Evolutionary conservation across 2,888 invertebrate genomes (phyloP).

Genomic region (Halictus quadricinctus): DNA sequence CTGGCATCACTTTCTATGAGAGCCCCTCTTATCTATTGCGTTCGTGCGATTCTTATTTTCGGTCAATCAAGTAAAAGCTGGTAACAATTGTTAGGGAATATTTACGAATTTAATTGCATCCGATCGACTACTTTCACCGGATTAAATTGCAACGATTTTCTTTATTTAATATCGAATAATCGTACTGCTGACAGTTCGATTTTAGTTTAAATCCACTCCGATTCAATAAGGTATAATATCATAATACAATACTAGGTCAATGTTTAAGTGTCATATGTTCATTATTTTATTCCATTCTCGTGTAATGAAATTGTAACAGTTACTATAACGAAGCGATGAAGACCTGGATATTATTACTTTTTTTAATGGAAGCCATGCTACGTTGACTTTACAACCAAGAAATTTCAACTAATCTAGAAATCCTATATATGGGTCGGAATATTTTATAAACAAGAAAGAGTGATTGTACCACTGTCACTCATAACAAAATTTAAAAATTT

Average conservation of each 20-base stretch:
- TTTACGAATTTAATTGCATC: constrained; percentile 6
- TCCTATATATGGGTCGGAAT: neutral
- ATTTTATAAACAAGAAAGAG: neutral
- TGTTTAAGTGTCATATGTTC: neutral
- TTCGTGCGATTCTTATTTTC: constrained; percentile 19
- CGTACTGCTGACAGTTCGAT: neutral
- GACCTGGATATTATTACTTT: neutral
- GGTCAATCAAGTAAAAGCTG: neutral
- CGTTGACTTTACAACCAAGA: neutral
- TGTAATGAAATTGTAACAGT: neutral
- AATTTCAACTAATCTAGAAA: neutral
- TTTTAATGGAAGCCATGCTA: neutral
- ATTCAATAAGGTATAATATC: neutral
- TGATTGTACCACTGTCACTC: neutral
- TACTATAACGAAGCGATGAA: neutral
- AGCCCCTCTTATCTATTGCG: constrained; percentile 2
- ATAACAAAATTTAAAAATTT: neutral
- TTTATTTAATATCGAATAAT: neutral
- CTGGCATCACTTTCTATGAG: constrained; percentile 37
- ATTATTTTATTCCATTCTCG: neutral
- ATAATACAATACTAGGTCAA: neutral
- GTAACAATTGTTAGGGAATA: constrained; percentile 5
- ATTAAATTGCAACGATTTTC: neutral
- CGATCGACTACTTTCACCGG: neutral
- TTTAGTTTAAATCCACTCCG: too few relatives aligned